A percentile compares a stretch with the other conserved stretches of the same genome.
Evolutionary conservation across 2,113 vertebrate genomes (phyloP).

Genomic region (Nothocercus nigrocapillus): DNA sequence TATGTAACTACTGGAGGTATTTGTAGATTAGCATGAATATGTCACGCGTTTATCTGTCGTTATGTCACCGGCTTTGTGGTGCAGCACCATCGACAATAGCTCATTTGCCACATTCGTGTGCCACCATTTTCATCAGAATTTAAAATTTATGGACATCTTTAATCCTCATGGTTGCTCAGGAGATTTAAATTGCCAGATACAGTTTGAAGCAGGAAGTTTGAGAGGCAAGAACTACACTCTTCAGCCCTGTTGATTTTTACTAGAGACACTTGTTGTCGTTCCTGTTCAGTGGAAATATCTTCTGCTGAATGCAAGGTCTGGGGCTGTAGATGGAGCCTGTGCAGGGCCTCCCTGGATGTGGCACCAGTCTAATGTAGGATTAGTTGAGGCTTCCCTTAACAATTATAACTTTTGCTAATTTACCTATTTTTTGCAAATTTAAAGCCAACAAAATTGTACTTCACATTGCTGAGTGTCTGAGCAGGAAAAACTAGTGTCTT

Average conservation of each 20-base stretch:
- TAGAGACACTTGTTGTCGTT: conserved; percentile 4
- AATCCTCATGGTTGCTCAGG: not conserved
- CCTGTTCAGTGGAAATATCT: not conserved
- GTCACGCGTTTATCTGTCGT: not conserved
- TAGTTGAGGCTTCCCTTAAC: not conserved
- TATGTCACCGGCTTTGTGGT: not conserved
- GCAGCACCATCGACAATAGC: not conserved
- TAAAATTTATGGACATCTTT: not conserved
- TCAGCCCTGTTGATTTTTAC: not conserved
- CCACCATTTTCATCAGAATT: not conserved
- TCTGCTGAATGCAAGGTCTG: not conserved
- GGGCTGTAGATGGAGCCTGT: not conserved
- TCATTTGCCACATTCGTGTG: not conserved
- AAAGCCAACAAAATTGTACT: not conserved
- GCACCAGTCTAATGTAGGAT: not conserved
- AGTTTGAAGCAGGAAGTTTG: not conserved
- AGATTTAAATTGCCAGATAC: not conserved
- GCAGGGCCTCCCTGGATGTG: not conserved
- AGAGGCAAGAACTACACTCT: not conserved
- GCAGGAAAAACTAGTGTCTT: not conserved
- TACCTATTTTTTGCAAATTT: not conserved
- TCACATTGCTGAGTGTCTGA: not conserved
- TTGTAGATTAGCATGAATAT: not conserved
- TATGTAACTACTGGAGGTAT: not conserved
- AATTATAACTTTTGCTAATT: not conserved